Evolutionary conservation across 64 coral and sea anemone genomes (phyloP).

Genomic region (Pocillopora damicornis): DNA sequence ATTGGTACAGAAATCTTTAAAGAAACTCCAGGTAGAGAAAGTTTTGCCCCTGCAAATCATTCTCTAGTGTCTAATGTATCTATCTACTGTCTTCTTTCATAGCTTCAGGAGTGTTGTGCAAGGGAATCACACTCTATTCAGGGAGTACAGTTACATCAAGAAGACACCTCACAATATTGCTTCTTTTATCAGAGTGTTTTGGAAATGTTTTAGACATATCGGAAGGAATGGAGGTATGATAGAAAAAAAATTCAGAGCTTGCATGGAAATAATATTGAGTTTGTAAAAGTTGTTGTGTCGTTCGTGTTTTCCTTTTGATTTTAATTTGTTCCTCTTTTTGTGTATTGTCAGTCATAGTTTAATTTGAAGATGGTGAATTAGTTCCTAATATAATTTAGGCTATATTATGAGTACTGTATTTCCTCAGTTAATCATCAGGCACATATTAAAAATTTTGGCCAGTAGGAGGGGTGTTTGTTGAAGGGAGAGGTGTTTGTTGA

Average conservation of each 20-base stretch:
- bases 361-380: too few species aligned
- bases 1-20: too few species aligned
- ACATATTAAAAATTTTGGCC: too few species aligned
- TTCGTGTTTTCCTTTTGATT: too few species aligned
- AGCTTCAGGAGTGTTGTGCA: slow-evolving; percentile 90
- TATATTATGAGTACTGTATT: neutral
- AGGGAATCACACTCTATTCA: slow-evolving; percentile 92
- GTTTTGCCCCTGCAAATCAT: too few species aligned
- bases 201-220: slow-evolving; percentile 97
- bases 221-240: slow-evolving; percentile 86
- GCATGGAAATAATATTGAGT: neutral
- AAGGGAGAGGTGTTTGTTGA: too few species aligned
- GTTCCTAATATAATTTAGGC: too few species aligned
- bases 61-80: neutral
- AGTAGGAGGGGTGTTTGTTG: too few species aligned
- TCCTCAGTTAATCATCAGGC: too few species aligned
- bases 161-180: slow-evolving; percentile 81
- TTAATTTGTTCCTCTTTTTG: too few species aligned
- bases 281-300: neutral
- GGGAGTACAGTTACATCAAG: slow-evolving; percentile 73
- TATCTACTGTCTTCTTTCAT: neutral
- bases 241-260: neutral
- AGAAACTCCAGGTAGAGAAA: too few species aligned
- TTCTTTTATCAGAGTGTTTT: slow-evolving; percentile 90
- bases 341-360: too few species aligned